Evolutionary conservation across 2,113 vertebrate genomes (phyloP).

Genomic region (Atlantisia rogersi): DNA sequence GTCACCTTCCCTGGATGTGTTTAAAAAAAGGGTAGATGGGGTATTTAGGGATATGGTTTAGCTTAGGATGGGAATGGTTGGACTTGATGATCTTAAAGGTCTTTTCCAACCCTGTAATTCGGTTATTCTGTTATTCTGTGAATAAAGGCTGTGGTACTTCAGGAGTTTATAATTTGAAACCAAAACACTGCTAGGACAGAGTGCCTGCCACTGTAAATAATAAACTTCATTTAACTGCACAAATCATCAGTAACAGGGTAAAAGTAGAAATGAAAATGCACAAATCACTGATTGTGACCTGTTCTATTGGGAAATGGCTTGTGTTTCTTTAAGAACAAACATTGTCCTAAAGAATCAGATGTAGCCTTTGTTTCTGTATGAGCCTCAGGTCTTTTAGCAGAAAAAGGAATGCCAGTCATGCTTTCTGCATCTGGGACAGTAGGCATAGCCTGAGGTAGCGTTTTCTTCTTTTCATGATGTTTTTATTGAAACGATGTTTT

Average conservation of each 20-base stretch:
- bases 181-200: not conserved
- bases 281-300: not conserved
- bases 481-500: not conserved
- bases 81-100: no score
- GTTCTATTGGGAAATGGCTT: not conserved
- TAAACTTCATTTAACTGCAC: not conserved
- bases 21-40: no score
- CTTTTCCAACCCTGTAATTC: no score
- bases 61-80: no score
- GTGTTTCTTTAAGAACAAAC: not conserved
- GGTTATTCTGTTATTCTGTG: no score
- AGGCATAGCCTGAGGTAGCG: not conserved
- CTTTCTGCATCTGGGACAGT: not conserved
- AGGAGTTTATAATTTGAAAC: not conserved
- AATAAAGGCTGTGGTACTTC: not conserved
- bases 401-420: not conserved
- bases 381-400: not conserved
- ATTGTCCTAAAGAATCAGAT: not conserved
- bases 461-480: not conserved
- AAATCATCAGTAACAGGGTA: not conserved
- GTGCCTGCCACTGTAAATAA: not conserved
- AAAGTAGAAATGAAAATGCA: not conserved
- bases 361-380: not conserved
- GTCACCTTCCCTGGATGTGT: no score
- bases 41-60: no score